A percentile compares a stretch with the other conserved stretches of the same genome.
Evolutionary conservation across 2,113 vertebrate species (phyloP).

Genomic region (Poeciliopsis retropinna): DNA sequence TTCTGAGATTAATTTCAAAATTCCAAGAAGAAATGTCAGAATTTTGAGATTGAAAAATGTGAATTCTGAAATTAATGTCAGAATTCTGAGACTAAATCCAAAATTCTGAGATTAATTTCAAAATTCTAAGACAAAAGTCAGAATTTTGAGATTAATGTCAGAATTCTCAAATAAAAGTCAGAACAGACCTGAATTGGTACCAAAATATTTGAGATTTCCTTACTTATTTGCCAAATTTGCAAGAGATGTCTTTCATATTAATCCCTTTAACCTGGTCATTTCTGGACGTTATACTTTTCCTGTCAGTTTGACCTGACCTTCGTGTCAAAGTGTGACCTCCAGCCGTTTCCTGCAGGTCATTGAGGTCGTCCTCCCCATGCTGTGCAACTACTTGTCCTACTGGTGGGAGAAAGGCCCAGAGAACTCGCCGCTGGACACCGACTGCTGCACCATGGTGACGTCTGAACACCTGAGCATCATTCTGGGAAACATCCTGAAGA

Average conservation of each 20-base stretch:
- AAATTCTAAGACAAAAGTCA: too few relatives aligned
- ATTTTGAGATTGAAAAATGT: too few relatives aligned
- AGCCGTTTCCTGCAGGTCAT: conserved; percentile 80
- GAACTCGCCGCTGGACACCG: conserved; percentile 73
- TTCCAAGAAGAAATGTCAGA: too few relatives aligned
- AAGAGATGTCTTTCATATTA: not conserved
- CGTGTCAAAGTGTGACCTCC: not conserved
- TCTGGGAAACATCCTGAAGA: conserved; percentile 94
- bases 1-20: too few relatives aligned
- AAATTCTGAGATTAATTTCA: too few relatives aligned
- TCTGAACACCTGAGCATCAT: conserved; percentile 93
- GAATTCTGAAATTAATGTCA: too few relatives aligned
- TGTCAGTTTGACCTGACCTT: not conserved
- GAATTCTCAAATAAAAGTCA: too few relatives aligned
- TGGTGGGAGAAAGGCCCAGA: conserved; percentile 97
- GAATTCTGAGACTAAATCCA: too few relatives aligned
- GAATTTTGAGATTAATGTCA: too few relatives aligned
- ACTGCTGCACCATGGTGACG: conserved; percentile 90
- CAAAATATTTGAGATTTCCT: too few relatives aligned
- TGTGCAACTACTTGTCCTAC: conserved; percentile 96
- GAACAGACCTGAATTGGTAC: too few relatives aligned
- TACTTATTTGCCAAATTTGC: too few relatives aligned
- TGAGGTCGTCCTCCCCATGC: conserved; percentile 94
- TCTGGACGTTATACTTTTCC: not conserved
- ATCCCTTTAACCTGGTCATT: not conserved